A percentile compares a stretch with the other conserved stretches of the same genome.
Evolutionary conservation across 2,888 invertebrate genomes (phyloP).

Genomic region (Campaea margaritaria): DNA sequence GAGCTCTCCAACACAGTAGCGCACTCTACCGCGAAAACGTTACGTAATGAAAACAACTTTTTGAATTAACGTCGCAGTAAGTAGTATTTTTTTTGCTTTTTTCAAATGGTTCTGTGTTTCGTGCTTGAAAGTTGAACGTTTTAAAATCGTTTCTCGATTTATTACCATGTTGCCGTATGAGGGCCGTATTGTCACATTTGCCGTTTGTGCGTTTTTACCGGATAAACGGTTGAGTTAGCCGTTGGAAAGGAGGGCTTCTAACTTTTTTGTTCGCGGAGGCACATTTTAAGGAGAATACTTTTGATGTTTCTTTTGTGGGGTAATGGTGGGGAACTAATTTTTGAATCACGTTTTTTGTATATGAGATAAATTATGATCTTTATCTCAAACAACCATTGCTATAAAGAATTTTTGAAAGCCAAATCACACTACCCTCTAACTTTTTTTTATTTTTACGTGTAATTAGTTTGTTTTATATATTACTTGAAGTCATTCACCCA

Average conservation of each 20-base stretch:
- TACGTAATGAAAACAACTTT: constrained; percentile 81
- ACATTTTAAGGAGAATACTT: constrained; percentile 6
- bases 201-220: constrained; percentile 29
- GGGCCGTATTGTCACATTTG: constrained; percentile 39
- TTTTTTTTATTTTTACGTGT: too few relatives aligned
- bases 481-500: too few relatives aligned
- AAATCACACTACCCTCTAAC: too few relatives aligned
- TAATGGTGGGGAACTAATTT: not conserved
- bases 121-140: constrained; percentile 61
- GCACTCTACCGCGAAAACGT: constrained; percentile 69
- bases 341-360: too few relatives aligned
- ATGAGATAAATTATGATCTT: too few relatives aligned
- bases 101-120: constrained; percentile 68
- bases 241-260: constrained; percentile 32
- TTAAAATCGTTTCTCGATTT: constrained; percentile 48
- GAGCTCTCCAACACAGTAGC: constrained; percentile 36
- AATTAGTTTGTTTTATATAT: too few relatives aligned
- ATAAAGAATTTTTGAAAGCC: too few relatives aligned
- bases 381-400: too few relatives aligned
- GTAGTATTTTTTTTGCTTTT: constrained; percentile 66
- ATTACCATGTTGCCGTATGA: constrained; percentile 41
- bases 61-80: constrained; percentile 80
- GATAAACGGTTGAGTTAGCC: constrained; percentile 25
- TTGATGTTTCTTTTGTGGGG: not conserved
- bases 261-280: constrained; percentile 22